Conservation (phyloP, 2,888 invertebrate genomes). For the Hartigia nigra region DNA sequence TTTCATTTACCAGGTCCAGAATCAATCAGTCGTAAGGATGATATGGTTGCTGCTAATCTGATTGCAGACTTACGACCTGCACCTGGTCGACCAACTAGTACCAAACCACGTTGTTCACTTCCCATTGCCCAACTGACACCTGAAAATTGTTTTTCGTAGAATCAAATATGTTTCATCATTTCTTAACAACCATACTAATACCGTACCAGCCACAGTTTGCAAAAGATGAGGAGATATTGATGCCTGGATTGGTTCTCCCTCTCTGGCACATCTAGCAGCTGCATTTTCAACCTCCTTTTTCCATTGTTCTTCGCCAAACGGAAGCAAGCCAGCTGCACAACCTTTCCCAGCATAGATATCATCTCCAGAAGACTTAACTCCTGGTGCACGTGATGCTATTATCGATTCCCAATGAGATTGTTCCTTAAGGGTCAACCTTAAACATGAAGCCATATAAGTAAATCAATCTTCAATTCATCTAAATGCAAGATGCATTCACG, state of each 20-base stretch:
- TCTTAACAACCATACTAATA: neutral
- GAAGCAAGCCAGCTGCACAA: slow-evolving; percentile 39
- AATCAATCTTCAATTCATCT: neutral
- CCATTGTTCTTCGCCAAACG: slow-evolving; percentile 52
- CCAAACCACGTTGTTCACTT: slow-evolving; percentile 49
- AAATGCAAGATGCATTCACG: neutral
- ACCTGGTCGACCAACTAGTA: slow-evolving; percentile 58
- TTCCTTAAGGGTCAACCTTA: slow-evolving; percentile 43
- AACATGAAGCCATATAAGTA: neutral
- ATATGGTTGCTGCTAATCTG: slow-evolving; percentile 48
- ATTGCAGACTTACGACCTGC: slow-evolving; percentile 58
- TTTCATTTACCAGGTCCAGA: slow-evolving; percentile 52
- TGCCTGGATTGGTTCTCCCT: slow-evolving; percentile 56
- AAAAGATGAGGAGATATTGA: slow-evolving; percentile 53
- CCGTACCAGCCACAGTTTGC: slow-evolving; percentile 48
- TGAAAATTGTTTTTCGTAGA: slow-evolving; percentile 20
- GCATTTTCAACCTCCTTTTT: slow-evolving; percentile 53
- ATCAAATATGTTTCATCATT: neutral
- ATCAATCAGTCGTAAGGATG: slow-evolving; percentile 54
- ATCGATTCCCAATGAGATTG: slow-evolving; percentile 48
- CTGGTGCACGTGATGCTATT: slow-evolving; percentile 39
- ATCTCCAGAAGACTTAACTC: slow-evolving; percentile 25
- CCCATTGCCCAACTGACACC: slow-evolving; percentile 59
- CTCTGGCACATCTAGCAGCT: slow-evolving; percentile 51
- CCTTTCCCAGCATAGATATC: slow-evolving; percentile 55